Percentiles rank a stretch among this genome's conserved stretches.
These are phyloP conservation scores for Bubo bubo DNA, from an alignment of 2,113 vertebrate genomes.

Conservation along the genomic window DNA sequence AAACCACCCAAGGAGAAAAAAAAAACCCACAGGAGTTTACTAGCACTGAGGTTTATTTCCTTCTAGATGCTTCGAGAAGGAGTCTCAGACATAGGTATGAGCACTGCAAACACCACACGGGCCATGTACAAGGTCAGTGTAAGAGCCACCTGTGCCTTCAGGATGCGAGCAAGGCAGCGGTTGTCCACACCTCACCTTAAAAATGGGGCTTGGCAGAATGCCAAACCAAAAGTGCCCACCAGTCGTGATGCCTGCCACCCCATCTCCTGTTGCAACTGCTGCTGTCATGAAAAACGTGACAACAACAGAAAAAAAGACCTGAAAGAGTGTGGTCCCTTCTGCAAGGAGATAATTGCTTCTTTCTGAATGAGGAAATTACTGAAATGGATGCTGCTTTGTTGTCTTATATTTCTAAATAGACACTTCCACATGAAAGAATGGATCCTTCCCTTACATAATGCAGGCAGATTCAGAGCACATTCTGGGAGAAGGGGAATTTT, in stretches of 20 bases:
- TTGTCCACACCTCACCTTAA: not conserved
- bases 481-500: not conserved
- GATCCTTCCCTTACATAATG: not conserved
- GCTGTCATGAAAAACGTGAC: not conserved
- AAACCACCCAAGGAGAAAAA: not conserved
- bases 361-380: not conserved
- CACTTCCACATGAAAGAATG: not conserved
- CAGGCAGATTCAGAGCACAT: not conserved
- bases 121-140: fast-evolving
- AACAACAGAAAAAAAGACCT: not conserved
- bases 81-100: not conserved
- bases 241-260: fast-evolving
- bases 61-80: not conserved
- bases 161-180: not conserved
- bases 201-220: fast-evolving
- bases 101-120: fast-evolving
- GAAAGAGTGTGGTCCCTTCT: not conserved
- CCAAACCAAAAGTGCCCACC: fast-evolving
- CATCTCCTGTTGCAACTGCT: fast-evolving
- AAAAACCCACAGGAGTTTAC: not conserved
- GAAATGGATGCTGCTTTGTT: not conserved
- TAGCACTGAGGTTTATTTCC: not conserved
- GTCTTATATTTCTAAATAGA: not conserved
- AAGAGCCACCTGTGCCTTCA: fast-evolving
- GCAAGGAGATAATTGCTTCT: not conserved